A percentile compares a stretch with the other conserved stretches of the same genome.
Evolutionary conservation across 37 sponge, comb jelly and placozoan species (phyloP).

Genomic region (Beroe ovata): DNA sequence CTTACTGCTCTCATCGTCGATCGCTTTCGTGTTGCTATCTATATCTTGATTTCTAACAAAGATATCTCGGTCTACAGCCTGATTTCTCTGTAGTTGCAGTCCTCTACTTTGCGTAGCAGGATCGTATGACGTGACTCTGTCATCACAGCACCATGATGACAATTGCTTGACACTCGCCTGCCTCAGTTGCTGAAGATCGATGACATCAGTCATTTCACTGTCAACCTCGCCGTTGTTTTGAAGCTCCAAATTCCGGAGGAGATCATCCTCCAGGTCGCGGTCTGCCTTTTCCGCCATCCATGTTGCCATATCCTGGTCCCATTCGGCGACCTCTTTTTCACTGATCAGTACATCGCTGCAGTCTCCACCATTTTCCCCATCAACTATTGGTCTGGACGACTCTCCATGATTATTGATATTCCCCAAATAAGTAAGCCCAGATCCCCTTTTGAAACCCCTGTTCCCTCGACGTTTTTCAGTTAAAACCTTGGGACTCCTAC

Average conservation of each 20-base stretch:
- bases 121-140: not conserved
- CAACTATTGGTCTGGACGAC: not conserved
- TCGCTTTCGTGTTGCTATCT: not conserved
- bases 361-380: not conserved
- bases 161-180: conserved; percentile 18
- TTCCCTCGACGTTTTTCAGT: not conserved
- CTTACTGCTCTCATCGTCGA: too few relatives aligned
- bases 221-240: not conserved
- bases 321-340: not conserved
- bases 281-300: conserved; percentile 7
- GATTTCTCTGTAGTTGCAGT: not conserved
- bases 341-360: not conserved
- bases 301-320: conserved; percentile 20
- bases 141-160: not conserved
- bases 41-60: not conserved
- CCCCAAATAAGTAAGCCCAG: conserved; percentile 19
- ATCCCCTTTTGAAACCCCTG: not conserved
- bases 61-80: not conserved
- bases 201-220: not conserved
- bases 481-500: conserved; percentile 4
- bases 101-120: not conserved
- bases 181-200: conserved; percentile 22
- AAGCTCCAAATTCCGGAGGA: conserved; percentile 8
- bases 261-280: conserved; percentile 5
- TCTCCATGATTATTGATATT: not conserved